Evolutionary conservation across 2,797 vertebrate species (phyloP).

Genomic region (Smutsia gigantea): DNA sequence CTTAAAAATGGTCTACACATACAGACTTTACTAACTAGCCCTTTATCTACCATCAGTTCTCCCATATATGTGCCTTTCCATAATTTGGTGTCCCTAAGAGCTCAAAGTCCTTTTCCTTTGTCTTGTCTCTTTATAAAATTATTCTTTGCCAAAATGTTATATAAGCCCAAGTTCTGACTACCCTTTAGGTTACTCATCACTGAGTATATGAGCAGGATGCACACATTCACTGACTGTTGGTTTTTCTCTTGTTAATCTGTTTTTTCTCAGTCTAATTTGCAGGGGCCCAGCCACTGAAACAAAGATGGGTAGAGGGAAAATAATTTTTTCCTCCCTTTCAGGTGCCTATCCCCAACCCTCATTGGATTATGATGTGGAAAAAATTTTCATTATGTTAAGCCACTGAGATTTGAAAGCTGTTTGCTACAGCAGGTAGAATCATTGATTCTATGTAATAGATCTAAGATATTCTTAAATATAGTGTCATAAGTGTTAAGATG

Average conservation of each 20-base stretch:
- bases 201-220: background rate
- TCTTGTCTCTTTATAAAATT: background rate
- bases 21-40: background rate
- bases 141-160: background rate
- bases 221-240: background rate
- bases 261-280: background rate
- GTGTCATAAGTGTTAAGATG: background rate
- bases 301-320: background rate
- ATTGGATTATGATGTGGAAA: background rate
- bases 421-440: background rate
- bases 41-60: background rate
- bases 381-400: background rate
- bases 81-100: background rate
- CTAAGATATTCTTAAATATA: background rate
- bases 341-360: background rate
- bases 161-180: background rate
- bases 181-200: background rate
- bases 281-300: background rate
- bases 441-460: background rate
- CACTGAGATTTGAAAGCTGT: background rate
- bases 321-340: background rate
- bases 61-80: background rate
- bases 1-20: background rate
- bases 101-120: background rate
- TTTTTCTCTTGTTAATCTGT: background rate